These are phyloP conservation scores for Tetranychus urticae DNA, from an alignment of 1,140 invertebrate genomes.

Conservation along the genomic window DNA sequence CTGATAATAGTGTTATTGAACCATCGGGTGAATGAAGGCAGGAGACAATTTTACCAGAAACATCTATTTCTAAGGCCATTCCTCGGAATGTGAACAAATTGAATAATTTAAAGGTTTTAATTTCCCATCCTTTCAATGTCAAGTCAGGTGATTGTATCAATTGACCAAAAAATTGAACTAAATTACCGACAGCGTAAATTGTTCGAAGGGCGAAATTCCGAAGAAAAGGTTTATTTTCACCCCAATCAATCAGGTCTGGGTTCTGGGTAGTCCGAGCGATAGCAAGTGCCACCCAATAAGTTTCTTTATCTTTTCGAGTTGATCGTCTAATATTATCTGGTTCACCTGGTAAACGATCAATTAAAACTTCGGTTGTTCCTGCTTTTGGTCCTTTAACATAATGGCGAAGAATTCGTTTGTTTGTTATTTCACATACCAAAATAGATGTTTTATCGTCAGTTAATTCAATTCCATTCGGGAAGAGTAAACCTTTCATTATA, in stretches of 20 bases:
- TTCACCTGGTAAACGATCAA: constrained; percentile 47
- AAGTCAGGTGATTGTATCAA: constrained; percentile 7
- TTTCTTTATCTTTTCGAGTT: constrained; percentile 22
- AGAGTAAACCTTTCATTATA: background rate
- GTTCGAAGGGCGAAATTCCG: constrained; percentile 16
- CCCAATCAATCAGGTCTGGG: constrained; percentile 17
- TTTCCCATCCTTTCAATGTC: background rate
- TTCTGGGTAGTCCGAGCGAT: constrained; percentile 14
- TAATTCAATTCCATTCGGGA: constrained; percentile 26
- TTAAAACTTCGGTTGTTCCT: constrained; percentile 42
- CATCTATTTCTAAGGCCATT: constrained; percentile 32
- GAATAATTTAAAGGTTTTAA: background rate
- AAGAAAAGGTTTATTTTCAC: constrained; percentile 18
- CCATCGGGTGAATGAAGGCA: constrained; percentile 19
- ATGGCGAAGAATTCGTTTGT: constrained; percentile 30
- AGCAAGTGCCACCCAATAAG: constrained; percentile 37
- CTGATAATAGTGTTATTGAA: constrained; percentile 12
- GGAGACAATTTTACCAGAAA: constrained; percentile 35
- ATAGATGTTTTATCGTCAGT: constrained; percentile 47
- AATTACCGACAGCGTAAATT: too few relatives aligned
- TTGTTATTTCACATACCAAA: constrained; percentile 33
- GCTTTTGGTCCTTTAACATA: constrained; percentile 43
- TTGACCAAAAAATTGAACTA: constrained; percentile 3
- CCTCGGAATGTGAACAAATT: constrained; percentile 13
- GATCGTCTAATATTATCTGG: constrained; percentile 45